Evolutionary conservation across 2,797 vertebrate species (phyloP), one percentile per base, ranked within the genome.

Genomic region (Lepus oiostolus): DNA sequence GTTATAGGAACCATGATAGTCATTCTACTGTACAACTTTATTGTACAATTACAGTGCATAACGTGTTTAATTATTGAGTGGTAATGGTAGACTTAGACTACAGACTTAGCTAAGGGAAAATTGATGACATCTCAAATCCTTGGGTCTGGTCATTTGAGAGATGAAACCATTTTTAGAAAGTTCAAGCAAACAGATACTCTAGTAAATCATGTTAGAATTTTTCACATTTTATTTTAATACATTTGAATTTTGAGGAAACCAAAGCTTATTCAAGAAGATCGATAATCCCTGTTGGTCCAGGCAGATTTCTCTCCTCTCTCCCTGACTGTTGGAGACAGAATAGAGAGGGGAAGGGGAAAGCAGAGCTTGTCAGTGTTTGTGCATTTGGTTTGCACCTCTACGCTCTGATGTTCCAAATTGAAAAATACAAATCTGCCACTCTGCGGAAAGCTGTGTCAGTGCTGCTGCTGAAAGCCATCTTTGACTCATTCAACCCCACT

Each of bases 131-230:
- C 70, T 95, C 94, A 95, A 96, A 97, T 92, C 74, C 79, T 63
- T 79, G 97, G 63, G 84, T 79, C 87, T 21, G 93, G 79, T 86
- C 54, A n/a, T 54, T 91, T 90, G 32, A 75, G 80, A 30, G 38
- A 85, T 94, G 89, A 95, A 97, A 87, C 21, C 96, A 96, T 94
- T 97, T 98, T 97, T 81, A 97, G 75, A 95, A 96, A 96, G 95
- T 94, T 81, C 91, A 96, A 97, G 95, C 91, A 97, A 97, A 97
- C 42, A 92, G 35, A 93, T 94, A 95, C 96, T 97, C 97, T 88
- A 97, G 65, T 90, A 95, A 96, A 97, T 97, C 97, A 26, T 83
- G 17, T 35, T 68, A 76, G 22, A 14, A n/a, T 1, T 32, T 68
- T 90, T 90, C 5, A 38, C 30, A 85, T 67, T 38, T 91, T 87